Conservation (phyloP, 2,888 invertebrate genomes). For the Disparrhopalites patrizii region DNA sequence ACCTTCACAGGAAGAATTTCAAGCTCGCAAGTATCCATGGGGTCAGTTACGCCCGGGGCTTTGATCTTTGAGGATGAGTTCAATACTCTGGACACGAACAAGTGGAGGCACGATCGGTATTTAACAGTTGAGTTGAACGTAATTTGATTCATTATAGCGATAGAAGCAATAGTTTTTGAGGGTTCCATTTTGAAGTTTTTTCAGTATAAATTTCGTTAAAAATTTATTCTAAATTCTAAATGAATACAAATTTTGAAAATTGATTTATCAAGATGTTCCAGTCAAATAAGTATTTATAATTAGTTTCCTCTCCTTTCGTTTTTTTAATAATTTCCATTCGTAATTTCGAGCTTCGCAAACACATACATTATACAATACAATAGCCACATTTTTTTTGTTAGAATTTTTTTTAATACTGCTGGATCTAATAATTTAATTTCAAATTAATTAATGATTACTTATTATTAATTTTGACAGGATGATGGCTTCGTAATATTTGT, state of each 20-base stretch:
- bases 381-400: neutral
- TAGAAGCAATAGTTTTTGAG: neutral
- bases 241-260: no score
- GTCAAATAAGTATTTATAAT: no score
- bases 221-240: no score
- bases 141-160: neutral
- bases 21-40: neutral
- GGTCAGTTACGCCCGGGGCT: neutral
- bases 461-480: neutral
- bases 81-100: neutral
- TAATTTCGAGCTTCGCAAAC: no score
- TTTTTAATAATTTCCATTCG: no score
- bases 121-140: neutral
- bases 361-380: no score
- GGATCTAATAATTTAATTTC: neutral
- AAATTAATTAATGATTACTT: neutral
- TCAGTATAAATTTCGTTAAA: no score
- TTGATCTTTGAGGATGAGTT: slow-evolving; percentile 21
- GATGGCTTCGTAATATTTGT: slow-evolving; percentile 20
- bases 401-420: neutral
- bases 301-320: no score
- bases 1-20: slow-evolving; percentile 14
- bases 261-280: no score
- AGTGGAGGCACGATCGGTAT: slow-evolving; percentile 22
- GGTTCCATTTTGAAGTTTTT: no score